Conservation (phyloP, 2,888 invertebrate genomes). For the Leptopterna dolabrata region DNA sequence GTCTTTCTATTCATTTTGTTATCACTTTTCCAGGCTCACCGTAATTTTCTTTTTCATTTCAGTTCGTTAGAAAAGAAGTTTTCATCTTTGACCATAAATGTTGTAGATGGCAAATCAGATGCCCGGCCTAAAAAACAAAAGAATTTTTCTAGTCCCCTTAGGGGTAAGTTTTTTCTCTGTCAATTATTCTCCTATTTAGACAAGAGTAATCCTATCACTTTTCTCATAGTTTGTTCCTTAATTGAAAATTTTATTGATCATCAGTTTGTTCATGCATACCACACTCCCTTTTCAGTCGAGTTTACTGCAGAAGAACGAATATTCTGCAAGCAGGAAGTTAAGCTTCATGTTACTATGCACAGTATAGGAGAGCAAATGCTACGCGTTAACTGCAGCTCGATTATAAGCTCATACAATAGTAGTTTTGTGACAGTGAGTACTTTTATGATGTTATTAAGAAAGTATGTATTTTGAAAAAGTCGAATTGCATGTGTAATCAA, state of each 20-base stretch:
- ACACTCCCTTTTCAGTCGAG: slow-evolving; percentile 21
- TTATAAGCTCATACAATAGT: slow-evolving; percentile 18
- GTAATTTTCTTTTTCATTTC: neutral
- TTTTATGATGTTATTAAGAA: neutral
- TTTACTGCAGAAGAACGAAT: slow-evolving; percentile 25
- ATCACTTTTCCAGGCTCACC: too few relatives aligned
- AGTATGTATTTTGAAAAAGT: too few relatives aligned
- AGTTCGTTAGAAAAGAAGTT: slow-evolving; percentile 30
- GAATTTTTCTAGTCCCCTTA: slow-evolving; percentile 20
- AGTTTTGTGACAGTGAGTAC: slow-evolving; percentile 25
- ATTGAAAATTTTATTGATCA: neutral
- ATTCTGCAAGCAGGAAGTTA: slow-evolving; percentile 22
- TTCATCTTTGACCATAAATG: slow-evolving; percentile 22
- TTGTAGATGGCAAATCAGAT: slow-evolving; percentile 14
- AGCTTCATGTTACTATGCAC: slow-evolving; percentile 34
- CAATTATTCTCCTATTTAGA: neutral
- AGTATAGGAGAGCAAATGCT: slow-evolving; percentile 31
- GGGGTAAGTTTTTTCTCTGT: neutral
- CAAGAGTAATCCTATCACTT: neutral
- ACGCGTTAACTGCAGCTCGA: neutral
- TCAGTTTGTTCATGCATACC: neutral
- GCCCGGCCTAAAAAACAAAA: slow-evolving; percentile 4
- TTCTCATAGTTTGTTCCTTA: neutral
- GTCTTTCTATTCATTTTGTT: too few relatives aligned
- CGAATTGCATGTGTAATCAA: too few relatives aligned